Base-by-base conservation (phyloP, 2,888 invertebrate genomes). In the Eupithecia tripunctaria region DNA sequence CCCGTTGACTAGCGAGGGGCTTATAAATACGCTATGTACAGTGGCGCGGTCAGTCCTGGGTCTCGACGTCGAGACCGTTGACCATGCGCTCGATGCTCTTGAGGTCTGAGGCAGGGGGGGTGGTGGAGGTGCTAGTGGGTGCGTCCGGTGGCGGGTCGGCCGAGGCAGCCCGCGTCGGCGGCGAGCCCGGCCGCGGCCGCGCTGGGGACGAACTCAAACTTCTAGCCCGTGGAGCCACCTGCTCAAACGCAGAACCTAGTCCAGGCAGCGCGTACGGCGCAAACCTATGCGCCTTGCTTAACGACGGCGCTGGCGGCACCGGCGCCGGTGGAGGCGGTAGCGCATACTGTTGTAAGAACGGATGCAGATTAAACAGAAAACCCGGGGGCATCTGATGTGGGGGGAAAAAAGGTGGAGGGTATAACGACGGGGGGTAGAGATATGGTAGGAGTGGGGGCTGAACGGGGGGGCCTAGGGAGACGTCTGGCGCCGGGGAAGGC, bases 1-100 rank as follows among this genome's bases (percentile, higher is more conserved):
- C 81, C 79, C 77, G 79, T 76, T 81, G 81, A 82, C 82, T 83
- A 80, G 79, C 84, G 82, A 81, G 85, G 84, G 82, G 80, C 84
- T 82, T 84, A 91, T 93, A 93, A 93, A 93, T 92, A 94, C 88
- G 89, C 89, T 94, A 94, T 94, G 82, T 94, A 94, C 94, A 94
- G 83, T 82, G 21, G 25, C 56, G 84, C 78, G 88, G 86, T 93
- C 93, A 94, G 92, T 94, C 94, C 93, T 90, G 95, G 80, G 96
- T 96, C 89, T 97, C 97, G 80, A 98, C 97, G 90, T 99, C 98
- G 78, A 99, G 95, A 21, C 98, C 99, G 92, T 98, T 99, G 81
- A 99, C 98, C 99, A 99, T 99, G 90, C 98, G 98, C 94, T 99
- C 99, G 94, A 99, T 99, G 91, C 97, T 98, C 93, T 98, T 98